These are phyloP conservation scores for Tetragnatha versicolor DNA, from an alignment of 1,140 invertebrate genomes.

Conservation along the genomic window DNA sequence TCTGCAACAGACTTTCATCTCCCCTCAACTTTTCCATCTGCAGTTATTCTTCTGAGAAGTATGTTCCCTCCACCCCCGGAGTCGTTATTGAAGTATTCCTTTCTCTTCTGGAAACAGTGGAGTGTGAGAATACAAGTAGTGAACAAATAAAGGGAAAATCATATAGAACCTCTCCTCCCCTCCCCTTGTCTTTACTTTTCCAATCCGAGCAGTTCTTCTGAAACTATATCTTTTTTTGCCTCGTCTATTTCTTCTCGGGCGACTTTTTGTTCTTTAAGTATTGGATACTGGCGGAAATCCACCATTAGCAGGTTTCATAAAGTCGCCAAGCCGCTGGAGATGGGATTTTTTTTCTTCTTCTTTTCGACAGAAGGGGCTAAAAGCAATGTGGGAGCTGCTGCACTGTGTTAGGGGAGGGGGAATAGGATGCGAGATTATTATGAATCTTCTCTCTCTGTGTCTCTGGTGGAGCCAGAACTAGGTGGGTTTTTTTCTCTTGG, in stretches of 20 bases:
- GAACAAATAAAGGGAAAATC: constrained; percentile 35
- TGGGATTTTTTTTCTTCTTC: not conserved
- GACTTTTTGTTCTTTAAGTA: constrained; percentile 20
- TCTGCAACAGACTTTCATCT: not conserved
- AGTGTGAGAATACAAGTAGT: constrained; percentile 24
- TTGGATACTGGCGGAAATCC: not conserved
- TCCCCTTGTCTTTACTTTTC: constrained; percentile 6
- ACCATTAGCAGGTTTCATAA: not conserved
- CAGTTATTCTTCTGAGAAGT: not conserved
- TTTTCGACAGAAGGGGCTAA: not conserved
- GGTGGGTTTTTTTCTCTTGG: no score
- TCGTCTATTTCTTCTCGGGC: not conserved
- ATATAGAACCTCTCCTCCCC: not conserved
- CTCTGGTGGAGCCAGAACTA: no score
- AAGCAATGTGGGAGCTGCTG: not conserved
- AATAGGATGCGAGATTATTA: no score
- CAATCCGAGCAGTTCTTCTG: constrained; percentile 15
- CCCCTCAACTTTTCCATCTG: not conserved
- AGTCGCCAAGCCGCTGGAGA: not conserved
- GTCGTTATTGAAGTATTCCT: constrained; percentile 38
- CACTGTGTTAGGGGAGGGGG: not conserved
- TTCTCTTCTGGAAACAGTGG: constrained; percentile 8
- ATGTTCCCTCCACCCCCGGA: not conserved
- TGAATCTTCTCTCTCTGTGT: no score
- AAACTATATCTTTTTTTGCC: not conserved